Base-by-base conservation (phyloP, 2,888 invertebrate species). In the Ypsolopha sequella region DNA sequence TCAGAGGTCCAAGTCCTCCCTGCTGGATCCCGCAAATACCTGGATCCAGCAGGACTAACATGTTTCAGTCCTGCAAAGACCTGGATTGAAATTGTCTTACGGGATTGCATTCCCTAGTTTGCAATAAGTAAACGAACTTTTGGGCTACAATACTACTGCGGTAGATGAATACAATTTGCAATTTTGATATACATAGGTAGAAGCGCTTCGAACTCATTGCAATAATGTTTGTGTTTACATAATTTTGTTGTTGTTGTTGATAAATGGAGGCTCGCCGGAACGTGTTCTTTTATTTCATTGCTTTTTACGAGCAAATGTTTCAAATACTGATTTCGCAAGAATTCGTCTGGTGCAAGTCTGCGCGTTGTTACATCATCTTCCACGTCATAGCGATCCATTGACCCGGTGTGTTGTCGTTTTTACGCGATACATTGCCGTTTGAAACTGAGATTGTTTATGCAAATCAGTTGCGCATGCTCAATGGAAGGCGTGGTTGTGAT, bases 311-410 rank as follows among this genome's bases (percentile, higher is more conserved):
- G 36, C 44, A 51, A 36, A 24, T 24, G 24, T 24, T 24, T 34
- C 41, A n/a, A 41, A 39, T 34, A 7, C 9, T 7, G 51, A 53
- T 51, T 53, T 53, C 52, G 38, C 55, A 61, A 62, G 60, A 64
- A 80, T 74, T 69, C 55, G 76, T 74, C 79, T 84, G 67, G 66
- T 68, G 82, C 67, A 82, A 85, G 69, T 72, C 71, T 72, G 60
- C 53, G 49, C 52, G 59, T 61, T 73, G 64, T 85, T 84, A 77
- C 84, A 84, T 84, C 85, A 85, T 70, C 62, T 33, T 4, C 9
- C 14, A 13, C 13, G 7, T 13, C 13, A 43, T 8, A 43, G 11
- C 43, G n/a, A 43, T 13, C 13, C 24, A 24, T 24, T 24, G 24
- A 24, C 24, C 24, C 24, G 24, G 24, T 4, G 11, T 54, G 52